Base-by-base conservation (phyloP, 2,888 invertebrate species). In the Serripes groenlandicus region DNA sequence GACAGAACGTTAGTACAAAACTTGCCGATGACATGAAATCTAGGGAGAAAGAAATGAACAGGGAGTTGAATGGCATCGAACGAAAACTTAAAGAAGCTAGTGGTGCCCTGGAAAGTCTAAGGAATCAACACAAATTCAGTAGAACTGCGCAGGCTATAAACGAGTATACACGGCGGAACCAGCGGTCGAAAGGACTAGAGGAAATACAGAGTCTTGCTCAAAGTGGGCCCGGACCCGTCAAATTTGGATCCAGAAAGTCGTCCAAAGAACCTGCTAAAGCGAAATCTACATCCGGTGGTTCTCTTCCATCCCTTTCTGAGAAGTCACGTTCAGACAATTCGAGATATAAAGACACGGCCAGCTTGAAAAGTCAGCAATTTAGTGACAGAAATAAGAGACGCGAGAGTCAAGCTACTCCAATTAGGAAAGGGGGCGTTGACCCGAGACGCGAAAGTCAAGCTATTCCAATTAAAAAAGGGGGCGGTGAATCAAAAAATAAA, bases 91-190 rank as follows among this genome's bases (percentile, higher is more conserved):
- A 83, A 60, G 86, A 83, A 37, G 76, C 76, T 3, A 64, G 21
- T 5, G 71, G 68, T 21, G 76, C 78, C 30, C 60, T 86, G 15
- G 86, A 86, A n/a, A 71, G 76, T 58, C 56, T 86, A 15, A 72
- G 79, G 58, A 81, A 81, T 35, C 82, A 83, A 34, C 74, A 86
- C 37, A 86, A 86, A 68, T 74, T 86, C 80, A 86, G 80, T n/a
- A 86, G 83, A 35, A 86, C 86, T 2, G 86, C 86, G 1, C 37
- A 78, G 56, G 83, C 86, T 23, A 86, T 86, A 30, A 86, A 86
- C 42, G 72, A 83, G 7, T 80, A 81, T 66, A 83, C 81, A 26
- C 54, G 56, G 60, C 72, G 81, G 26, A 75, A 58, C 26, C 78
- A 75, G 18, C 37, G 32, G 3, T 28, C 18, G 4, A 49, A 60